A percentile compares a stretch with the other conserved stretches of the same genome.
Conservation (phyloP, 2,113 vertebrate species). For the Lates calcarifer region DNA sequence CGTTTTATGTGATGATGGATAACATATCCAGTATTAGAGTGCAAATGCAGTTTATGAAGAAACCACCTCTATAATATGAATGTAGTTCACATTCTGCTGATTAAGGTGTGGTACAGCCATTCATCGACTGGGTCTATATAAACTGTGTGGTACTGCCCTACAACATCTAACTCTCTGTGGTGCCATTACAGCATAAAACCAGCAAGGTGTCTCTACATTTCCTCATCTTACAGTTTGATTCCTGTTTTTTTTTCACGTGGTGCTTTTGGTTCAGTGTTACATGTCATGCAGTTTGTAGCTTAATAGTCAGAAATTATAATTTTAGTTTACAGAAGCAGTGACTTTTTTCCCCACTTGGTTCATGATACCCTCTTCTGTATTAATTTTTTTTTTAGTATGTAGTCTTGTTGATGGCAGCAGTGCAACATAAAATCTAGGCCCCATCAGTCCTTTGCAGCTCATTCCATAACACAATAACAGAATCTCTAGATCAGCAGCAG, state of each 20-base stretch:
- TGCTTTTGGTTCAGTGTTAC: too few species aligned
- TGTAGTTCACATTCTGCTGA: too few species aligned
- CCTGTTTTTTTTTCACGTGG: too few species aligned
- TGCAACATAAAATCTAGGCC: neutral
- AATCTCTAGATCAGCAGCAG: slow-evolving; percentile 3
- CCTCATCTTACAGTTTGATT: too few species aligned
- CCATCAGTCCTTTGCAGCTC: neutral
- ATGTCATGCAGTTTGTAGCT: too few species aligned
- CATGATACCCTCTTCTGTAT: neutral
- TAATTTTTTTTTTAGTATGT: neutral
- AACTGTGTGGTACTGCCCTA: neutral
- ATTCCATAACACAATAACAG: neutral
- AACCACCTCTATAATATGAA: too few species aligned
- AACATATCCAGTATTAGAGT: too few species aligned
- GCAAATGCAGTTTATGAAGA: too few species aligned
- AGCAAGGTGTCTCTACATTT: too few species aligned
- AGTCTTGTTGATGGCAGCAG: neutral
- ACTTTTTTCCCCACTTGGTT: neutral
- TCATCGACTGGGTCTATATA: too few species aligned
- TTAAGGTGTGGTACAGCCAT: too few species aligned
- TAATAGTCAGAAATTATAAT: neutral
- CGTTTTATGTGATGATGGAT: too few species aligned
- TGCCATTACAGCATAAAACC: neutral
- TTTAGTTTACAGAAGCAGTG: neutral
- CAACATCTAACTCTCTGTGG: neutral